Evolutionary conservation across 2,797 vertebrate genomes (phyloP), one percentile per base, ranked within the genome.

Genomic region (Amniataba percoides): DNA sequence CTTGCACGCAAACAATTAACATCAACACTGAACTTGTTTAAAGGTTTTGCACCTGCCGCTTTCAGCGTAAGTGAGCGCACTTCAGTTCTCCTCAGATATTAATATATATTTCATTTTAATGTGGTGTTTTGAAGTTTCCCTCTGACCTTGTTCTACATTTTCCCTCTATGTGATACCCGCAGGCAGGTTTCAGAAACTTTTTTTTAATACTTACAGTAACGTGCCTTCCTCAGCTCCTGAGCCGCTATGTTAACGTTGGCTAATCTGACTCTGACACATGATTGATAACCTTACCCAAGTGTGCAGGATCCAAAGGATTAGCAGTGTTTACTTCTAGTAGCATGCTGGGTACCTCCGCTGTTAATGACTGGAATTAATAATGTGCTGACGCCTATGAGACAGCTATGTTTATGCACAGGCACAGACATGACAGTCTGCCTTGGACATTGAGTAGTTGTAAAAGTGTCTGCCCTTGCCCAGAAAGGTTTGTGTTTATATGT

Each of bases 301-400:
- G 93, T 90, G 85, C 92, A 95, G 94, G 94, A 95, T 96, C 93
- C 92, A 93, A 95, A 91, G 94, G 94, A 95, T 95, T 95, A 95
- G 85, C 60, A 62, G 57, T 89, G 93, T 95, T 95, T 95, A 94
- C 91, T 65, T 86, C 79, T 92, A 89, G 94, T 94, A 94, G 92
- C 92, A 87, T 91, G 90, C 83, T 77, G 88, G 91, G 90, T 92
- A 89, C 91, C 91, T 89, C 90, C n/a, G 66, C 88, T 88, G 92
- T 92, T 93, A 93, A 95, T 93, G 93, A 92, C 88, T 76, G 87
- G 82, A 93, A 95, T 96, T 90, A 94, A 95, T 94, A 93, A 93
- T 87, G 31, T 71, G 84, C 90, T 87, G 92, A 92, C 91, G 88
- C 92, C 90, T 78, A 75, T 86, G 80, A 92, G 91, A 93, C 92